A percentile compares a stretch with the other conserved stretches of the same genome.
Evolutionary conservation across 1,140 invertebrate genomes (phyloP).

Genomic region (Hermatobates lingyangjiaoensis): DNA sequence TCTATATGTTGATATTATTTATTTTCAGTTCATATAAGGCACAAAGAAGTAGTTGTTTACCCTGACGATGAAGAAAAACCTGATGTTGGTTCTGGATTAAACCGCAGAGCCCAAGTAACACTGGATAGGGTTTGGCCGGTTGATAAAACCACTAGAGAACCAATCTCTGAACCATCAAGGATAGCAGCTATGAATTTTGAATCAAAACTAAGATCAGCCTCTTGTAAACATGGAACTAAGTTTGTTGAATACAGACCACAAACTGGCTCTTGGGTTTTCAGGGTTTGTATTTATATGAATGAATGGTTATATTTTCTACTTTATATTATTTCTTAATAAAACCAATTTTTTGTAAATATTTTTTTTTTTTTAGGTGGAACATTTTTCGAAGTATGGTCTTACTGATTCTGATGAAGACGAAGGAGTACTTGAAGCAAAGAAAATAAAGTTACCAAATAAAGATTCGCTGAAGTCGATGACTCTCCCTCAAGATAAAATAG

Average conservation of each 20-base stretch:
- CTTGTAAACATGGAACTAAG: constrained; percentile 64
- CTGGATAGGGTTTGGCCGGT: constrained; percentile 86
- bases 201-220: constrained; percentile 62
- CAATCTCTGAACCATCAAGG: constrained; percentile 62
- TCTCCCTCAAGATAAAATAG: neutral
- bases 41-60: constrained; percentile 46
- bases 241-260: constrained; percentile 90
- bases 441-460: constrained; percentile 19
- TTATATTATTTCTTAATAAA: neutral
- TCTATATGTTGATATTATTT: neutral
- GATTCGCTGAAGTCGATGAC: neutral
- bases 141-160: constrained; percentile 60
- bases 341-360: neutral
- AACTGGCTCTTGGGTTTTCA: constrained; percentile 90
- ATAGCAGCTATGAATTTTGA: constrained; percentile 70
- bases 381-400: constrained; percentile 92
- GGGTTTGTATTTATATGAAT: constrained; percentile 29
- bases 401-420: constrained; percentile 79
- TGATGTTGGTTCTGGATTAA: constrained; percentile 66
- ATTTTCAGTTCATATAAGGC: constrained; percentile 42
- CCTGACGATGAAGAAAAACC: constrained; percentile 44
- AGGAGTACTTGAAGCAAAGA: constrained; percentile 24
- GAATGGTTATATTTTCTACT: neutral
- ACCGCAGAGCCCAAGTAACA: constrained; percentile 79
- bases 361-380: constrained; percentile 49